These are phyloP conservation scores for Syrphus vitripennis DNA, from an alignment of 2,888 invertebrate species.

Conservation along the genomic window DNA sequence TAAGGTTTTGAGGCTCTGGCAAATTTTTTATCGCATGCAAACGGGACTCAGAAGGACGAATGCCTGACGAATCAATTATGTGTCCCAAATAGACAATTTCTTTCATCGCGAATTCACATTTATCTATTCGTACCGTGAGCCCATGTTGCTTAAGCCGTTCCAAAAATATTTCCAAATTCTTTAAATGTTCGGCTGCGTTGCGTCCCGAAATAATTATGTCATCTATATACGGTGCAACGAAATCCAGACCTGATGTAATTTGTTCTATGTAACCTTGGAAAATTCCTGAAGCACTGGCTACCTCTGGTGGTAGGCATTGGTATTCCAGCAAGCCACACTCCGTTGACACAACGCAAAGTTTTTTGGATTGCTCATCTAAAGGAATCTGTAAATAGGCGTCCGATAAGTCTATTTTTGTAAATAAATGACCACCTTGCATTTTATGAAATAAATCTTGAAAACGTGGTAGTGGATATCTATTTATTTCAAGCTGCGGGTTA, in stretches of 20 bases:
- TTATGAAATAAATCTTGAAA: neutral
- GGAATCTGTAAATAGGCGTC: neutral
- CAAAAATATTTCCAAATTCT: neutral
- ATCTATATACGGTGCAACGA: neutral
- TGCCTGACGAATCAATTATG: neutral
- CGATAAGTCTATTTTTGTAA: neutral
- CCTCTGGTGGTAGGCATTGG: neutral
- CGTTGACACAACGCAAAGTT: neutral
- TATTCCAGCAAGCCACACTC: neutral
- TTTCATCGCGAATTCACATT: neutral
- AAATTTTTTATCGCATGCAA: neutral
- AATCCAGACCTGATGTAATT: neutral
- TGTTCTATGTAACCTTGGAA: neutral
- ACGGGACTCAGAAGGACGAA: neutral
- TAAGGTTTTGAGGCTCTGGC: neutral
- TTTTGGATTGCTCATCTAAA: neutral
- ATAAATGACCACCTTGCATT: neutral
- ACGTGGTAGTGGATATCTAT: no score
- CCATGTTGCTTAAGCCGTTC: neutral
- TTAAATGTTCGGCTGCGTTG: neutral
- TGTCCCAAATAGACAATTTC: neutral
- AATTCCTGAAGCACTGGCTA: neutral
- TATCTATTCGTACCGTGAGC: neutral
- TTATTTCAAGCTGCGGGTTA: no score
- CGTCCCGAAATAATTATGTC: neutral